Conservation (phyloP, 2,888 invertebrate species). For the Sycophila texana region DNA sequence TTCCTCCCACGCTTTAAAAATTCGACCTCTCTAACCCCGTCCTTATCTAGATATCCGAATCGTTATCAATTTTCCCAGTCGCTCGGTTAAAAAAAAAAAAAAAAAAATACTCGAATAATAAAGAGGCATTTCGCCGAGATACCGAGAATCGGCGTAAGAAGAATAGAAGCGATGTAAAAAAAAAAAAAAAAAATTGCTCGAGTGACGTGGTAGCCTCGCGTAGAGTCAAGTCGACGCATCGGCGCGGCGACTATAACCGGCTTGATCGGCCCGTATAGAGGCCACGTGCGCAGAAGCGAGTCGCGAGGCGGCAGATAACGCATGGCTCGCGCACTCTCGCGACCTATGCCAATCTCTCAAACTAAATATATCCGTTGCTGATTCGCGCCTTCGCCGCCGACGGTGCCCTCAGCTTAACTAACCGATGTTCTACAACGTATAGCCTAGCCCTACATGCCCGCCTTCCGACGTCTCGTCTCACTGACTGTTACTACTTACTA, state of each 20-base stretch:
- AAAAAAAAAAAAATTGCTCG: background rate
- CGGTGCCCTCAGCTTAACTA: background rate
- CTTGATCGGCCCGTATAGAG: conserved; percentile 65
- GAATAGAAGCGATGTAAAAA: too few relatives aligned
- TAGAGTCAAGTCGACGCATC: background rate
- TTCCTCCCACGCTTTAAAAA: too few relatives aligned
- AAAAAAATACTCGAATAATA: too few relatives aligned
- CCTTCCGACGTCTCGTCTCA: background rate
- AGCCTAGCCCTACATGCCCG: background rate
- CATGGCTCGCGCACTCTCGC: conserved; percentile 58
- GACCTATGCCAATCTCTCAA: conserved; percentile 71
- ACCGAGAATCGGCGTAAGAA: too few relatives aligned
- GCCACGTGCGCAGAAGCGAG: conserved; percentile 63
- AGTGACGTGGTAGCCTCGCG: background rate
- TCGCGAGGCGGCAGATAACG: background rate
- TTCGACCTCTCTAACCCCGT: too few relatives aligned
- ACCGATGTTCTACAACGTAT: background rate
- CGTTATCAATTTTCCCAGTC: too few relatives aligned
- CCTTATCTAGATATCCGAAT: too few relatives aligned
- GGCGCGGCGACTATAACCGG: conserved; percentile 64
- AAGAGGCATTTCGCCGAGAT: too few relatives aligned
- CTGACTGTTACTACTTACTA: background rate
- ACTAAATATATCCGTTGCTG: conserved; percentile 71
- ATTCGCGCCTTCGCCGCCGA: conserved; percentile 50
- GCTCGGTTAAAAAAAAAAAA: too few relatives aligned